These are phyloP conservation scores for Ferdinandea cuprea DNA, from an alignment of 2,888 invertebrate species.

Conservation along the genomic window DNA sequence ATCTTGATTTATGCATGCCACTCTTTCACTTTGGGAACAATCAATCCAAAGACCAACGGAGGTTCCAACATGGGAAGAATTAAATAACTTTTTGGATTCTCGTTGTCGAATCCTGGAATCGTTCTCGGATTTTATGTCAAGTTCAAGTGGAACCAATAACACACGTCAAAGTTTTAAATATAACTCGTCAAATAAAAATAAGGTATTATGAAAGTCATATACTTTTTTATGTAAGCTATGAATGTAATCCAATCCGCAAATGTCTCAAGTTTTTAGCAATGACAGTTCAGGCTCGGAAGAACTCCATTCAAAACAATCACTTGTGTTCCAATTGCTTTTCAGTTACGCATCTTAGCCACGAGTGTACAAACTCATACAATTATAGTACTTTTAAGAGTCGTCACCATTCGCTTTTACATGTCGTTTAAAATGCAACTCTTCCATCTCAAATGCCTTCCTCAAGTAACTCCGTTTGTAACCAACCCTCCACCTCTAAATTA, in stretches of 20 bases:
- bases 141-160: background rate
- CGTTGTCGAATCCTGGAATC: background rate
- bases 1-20: background rate
- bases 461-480: background rate
- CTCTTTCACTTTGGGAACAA: background rate
- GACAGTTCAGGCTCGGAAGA: background rate
- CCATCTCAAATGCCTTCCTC: background rate
- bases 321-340: background rate
- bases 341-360: background rate
- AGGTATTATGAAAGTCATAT: background rate
- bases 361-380: background rate
- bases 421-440: no score
- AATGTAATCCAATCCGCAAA: background rate
- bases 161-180: no score
- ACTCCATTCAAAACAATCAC: background rate
- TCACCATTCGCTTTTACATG: background rate
- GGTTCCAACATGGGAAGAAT: background rate
- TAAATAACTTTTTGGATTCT: background rate
- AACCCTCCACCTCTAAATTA: background rate
- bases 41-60: background rate
- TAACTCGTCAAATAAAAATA: background rate
- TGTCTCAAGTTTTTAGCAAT: background rate
- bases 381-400: background rate
- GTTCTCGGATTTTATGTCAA: background rate
- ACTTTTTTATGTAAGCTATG: background rate